Evolutionary conservation across 2,797 vertebrate genomes (phyloP).

Genomic region (Valencia hispanica): DNA sequence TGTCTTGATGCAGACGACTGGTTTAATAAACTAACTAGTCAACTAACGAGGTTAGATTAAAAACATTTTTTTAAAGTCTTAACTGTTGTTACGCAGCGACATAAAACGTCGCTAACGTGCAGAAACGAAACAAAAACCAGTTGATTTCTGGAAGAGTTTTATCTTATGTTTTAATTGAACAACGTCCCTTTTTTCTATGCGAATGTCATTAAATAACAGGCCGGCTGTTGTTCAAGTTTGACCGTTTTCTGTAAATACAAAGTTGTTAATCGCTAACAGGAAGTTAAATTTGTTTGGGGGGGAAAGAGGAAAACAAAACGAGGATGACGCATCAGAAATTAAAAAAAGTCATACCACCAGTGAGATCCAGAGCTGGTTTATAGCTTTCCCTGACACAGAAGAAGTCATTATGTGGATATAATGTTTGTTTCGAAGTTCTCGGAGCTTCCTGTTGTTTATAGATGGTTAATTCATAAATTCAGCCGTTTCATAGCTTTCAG

Average conservation of each 20-base stretch:
- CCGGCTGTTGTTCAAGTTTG: no score
- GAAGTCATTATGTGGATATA: not conserved
- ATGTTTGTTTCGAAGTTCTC: not conserved
- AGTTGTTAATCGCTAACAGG: not conserved
- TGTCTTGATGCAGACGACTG: not conserved
- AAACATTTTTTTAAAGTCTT: no score
- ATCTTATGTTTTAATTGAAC: not conserved
- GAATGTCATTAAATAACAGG: not conserved
- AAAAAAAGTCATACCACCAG: not conserved
- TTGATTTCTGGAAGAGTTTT: not conserved
- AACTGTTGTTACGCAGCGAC: slow-evolving; percentile 3
- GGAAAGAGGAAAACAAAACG: not conserved
- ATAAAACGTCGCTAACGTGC: not conserved
- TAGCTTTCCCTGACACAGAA: not conserved
- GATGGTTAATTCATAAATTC: not conserved
- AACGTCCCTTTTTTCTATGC: not conserved
- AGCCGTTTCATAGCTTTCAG: not conserved
- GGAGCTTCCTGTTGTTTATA: not conserved
- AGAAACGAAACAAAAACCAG: slow-evolving; percentile 20
- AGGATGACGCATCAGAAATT: not conserved
- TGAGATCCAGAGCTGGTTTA: not conserved
- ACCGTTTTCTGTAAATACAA: not conserved
- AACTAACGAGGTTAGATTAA: not conserved
- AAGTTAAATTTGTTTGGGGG: not conserved
- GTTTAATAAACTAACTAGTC: not conserved